Percentiles rank a stretch among this genome's conserved stretches.
Conservation (phyloP, 2,113 vertebrate genomes). For the Shinisaurus crocodilurus region DNA sequence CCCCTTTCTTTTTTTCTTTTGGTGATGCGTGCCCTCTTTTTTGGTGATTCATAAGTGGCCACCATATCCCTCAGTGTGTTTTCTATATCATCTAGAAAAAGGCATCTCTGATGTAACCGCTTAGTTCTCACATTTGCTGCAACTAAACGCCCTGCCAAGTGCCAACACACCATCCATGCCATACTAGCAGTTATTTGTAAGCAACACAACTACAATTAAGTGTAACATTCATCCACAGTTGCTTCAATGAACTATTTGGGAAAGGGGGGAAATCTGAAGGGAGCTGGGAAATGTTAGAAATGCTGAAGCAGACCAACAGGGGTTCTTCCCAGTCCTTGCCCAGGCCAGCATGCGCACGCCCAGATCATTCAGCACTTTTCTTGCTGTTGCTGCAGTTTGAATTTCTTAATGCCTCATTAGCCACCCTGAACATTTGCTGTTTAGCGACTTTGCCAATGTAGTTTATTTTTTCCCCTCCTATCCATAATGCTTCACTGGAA, state of each 20-base stretch:
- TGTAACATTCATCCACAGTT: neutral
- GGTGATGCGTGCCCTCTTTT: no score
- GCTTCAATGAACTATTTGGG: slow-evolving; percentile 13
- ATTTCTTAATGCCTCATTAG: slow-evolving; percentile 60
- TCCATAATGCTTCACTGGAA: neutral
- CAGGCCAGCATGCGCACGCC: neutral
- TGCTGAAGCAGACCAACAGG: neutral
- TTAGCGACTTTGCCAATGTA: slow-evolving; percentile 46
- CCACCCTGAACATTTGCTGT: slow-evolving; percentile 32
- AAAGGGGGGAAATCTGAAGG: neutral
- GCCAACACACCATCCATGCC: neutral
- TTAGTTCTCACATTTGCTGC: neutral
- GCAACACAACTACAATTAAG: neutral
- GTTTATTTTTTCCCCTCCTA: neutral
- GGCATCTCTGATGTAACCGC: neutral
- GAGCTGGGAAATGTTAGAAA: neutral
- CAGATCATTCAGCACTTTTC: neutral
- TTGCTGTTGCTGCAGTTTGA: slow-evolving; percentile 23
- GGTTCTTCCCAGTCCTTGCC: neutral
- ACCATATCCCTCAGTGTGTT: neutral
- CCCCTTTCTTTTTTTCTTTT: no score
- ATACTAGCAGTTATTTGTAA: neutral
- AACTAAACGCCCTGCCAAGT: neutral
- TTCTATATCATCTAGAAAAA: neutral
- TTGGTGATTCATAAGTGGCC: no score